phyloP scores from a whole-genome alignment of 2,888 invertebrate species.

The Cremastinae sp. region DNA sequence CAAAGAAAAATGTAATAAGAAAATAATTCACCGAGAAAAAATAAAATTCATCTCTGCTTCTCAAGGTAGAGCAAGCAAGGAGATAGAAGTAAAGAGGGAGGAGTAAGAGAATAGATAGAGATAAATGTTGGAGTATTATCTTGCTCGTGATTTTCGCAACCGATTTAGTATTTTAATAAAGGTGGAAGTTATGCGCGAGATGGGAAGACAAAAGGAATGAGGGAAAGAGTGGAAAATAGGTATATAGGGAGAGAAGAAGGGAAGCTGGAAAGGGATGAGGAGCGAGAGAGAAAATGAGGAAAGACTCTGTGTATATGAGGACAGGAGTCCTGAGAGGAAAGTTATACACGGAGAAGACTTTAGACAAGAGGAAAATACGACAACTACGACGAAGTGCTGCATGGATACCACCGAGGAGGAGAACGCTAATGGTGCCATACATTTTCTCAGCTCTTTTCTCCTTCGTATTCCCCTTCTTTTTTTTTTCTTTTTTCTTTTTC shows the following conservation, averaged over 20 bases:
- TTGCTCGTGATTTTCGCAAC: conserved; percentile 42
- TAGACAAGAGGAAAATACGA: conserved; percentile 34
- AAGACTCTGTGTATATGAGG: conserved; percentile 3
- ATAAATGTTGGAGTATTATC: conserved; percentile 41
- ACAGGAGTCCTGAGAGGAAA: conserved; percentile 37
- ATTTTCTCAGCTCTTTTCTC: conserved; percentile 65
- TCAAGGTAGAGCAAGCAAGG: too few relatives aligned
- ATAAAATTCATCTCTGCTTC: background rate
- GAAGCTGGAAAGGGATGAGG: conserved; percentile 8
- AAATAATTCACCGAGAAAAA: background rate
- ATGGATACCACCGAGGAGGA: conserved; percentile 44
- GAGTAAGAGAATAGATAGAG: conserved; percentile 18
- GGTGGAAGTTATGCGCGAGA: conserved; percentile 60
- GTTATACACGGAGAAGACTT: conserved; percentile 33
- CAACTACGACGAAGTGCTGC: conserved; percentile 39
- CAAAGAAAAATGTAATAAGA: background rate
- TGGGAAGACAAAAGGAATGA: conserved; percentile 38
- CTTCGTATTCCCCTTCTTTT: conserved; percentile 42
- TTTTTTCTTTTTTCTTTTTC: conserved; percentile 37
- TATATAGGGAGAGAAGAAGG: conserved; percentile 14
- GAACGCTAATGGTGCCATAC: conserved; percentile 69
- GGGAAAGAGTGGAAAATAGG: conserved; percentile 3
- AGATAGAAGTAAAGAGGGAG: conserved; percentile 3
- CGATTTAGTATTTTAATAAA: conserved; percentile 71
- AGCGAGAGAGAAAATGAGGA: conserved; percentile 23